A percentile compares a stretch with the other conserved stretches of the same genome.
Conservation (phyloP, 2,113 vertebrate species). For the Chloropsis hardwickii region DNA sequence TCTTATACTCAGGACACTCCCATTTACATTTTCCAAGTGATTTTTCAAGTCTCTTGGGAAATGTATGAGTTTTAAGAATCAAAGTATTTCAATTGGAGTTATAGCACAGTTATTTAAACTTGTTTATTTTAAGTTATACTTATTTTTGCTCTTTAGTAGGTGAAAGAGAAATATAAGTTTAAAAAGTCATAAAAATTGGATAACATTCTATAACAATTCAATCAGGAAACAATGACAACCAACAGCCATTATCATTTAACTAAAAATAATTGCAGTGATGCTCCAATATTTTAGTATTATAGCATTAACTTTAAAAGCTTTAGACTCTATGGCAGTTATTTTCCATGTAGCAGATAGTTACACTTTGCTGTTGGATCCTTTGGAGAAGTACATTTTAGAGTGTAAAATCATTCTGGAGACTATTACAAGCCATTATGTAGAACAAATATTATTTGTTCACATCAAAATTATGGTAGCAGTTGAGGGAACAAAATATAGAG, state of each 20-base stretch:
- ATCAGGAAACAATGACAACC: neutral
- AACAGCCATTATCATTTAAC: neutral
- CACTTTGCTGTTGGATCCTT: neutral
- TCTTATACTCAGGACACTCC: neutral
- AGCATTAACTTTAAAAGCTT: neutral
- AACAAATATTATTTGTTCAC: slow-evolving; percentile 5
- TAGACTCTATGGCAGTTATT: neutral
- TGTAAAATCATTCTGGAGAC: neutral
- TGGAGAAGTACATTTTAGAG: neutral
- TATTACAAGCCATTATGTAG: neutral
- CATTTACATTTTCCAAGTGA: neutral
- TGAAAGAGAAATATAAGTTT: neutral
- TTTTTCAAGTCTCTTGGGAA: neutral
- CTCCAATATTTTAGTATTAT: neutral
- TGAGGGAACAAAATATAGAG: neutral
- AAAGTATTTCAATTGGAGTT: neutral
- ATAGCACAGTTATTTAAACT: neutral
- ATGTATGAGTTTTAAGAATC: neutral
- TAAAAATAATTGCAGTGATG: neutral
- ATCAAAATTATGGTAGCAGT: neutral
- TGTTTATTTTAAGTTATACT: neutral
- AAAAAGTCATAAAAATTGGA: neutral
- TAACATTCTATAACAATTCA: neutral
- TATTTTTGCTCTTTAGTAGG: neutral
- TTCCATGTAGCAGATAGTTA: neutral